phyloP scores from a whole-genome alignment of 2,888 invertebrate genomes.

The Reticulitermes lucifugus region DNA sequence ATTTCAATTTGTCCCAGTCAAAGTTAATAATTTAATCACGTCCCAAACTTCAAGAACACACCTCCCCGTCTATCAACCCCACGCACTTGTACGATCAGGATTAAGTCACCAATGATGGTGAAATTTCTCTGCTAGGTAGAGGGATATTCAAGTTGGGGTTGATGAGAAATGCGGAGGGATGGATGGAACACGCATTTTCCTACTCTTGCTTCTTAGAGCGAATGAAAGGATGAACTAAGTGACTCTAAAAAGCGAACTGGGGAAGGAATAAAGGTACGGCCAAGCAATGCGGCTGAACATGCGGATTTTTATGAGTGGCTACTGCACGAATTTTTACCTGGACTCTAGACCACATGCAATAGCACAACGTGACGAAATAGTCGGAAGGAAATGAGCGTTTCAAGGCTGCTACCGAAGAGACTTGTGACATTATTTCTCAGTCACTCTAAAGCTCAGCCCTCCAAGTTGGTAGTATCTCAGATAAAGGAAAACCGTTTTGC shows the following conservation, averaged over 20 bases:
- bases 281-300: too few species aligned
- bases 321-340: background rate
- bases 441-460: background rate
- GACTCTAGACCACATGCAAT: background rate
- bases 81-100: conserved; percentile 31
- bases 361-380: background rate
- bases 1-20: conserved; percentile 40
- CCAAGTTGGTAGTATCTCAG: conserved; percentile 25
- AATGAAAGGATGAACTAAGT: conserved; percentile 29
- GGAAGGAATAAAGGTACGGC: too few species aligned
- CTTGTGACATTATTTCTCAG: conserved; percentile 3
- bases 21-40: conserved; percentile 38
- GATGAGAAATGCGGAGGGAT: background rate
- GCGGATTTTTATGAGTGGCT: background rate
- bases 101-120: conserved; percentile 32
- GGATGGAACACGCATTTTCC: background rate
- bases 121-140: conserved; percentile 37
- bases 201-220: background rate
- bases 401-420: background rate
- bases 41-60: conserved; percentile 38
- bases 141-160: conserved; percentile 20
- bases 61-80: background rate
- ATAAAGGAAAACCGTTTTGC: conserved; percentile 22
- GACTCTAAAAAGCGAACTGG: background rate
- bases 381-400: background rate